Percentiles rank a stretch among this genome's conserved stretches.
Evolutionary conservation across 2,888 invertebrate species (phyloP).

Genomic region (Protophormia terraenovae): DNA sequence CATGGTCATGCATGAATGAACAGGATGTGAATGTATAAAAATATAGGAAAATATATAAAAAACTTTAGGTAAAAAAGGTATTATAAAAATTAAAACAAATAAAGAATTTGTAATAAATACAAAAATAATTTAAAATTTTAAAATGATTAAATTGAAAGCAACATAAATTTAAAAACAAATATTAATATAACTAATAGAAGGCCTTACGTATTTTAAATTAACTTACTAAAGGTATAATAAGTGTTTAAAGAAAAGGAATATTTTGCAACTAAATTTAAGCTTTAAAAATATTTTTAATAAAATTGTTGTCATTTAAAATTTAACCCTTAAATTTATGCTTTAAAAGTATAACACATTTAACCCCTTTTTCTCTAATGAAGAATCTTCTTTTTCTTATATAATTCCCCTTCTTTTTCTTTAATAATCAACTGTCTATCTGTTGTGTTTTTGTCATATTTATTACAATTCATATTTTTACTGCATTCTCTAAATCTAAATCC

Average conservation of each 20-base stretch:
- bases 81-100: neutral
- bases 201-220: too few species aligned
- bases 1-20: slow-evolving; percentile 53
- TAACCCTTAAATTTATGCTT: too few species aligned
- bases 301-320: too few species aligned
- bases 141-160: too few species aligned
- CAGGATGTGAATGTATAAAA: slow-evolving; percentile 19
- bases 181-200: too few species aligned
- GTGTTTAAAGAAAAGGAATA: too few species aligned
- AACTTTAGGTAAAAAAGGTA: neutral
- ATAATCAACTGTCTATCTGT: neutral
- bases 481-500: slow-evolving; percentile 7
- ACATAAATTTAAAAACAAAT: too few species aligned
- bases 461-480: slow-evolving; percentile 9
- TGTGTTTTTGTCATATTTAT: neutral
- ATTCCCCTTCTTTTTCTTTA: too few species aligned
- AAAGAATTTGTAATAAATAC: neutral
- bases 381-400: neutral
- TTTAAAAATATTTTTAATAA: neutral
- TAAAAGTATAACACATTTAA: neutral
- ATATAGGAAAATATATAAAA: neutral
- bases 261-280: neutral
- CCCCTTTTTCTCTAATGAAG: neutral
- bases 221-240: too few species aligned
- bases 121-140: neutral